Percentiles rank a stretch among this genome's conserved stretches.
Conservation (phyloP, 2,797 vertebrate genomes). For the Kryptolebias ocellatus region DNA sequence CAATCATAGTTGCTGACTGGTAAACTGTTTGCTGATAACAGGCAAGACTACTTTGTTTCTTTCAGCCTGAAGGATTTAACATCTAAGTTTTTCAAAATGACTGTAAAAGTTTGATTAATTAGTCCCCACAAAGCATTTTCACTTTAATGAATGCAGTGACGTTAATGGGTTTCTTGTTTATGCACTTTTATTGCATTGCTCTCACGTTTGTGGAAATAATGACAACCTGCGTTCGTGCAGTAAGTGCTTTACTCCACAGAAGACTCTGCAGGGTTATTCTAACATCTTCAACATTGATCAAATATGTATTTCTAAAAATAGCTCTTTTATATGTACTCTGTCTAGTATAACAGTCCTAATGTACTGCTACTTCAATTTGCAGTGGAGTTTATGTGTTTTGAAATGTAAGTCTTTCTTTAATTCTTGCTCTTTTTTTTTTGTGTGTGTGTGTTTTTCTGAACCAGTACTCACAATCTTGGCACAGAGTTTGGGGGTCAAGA, state of each 20-base stretch:
- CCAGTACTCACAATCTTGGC: conserved; percentile 47
- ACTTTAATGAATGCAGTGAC: neutral
- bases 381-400: neutral
- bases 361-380: neutral
- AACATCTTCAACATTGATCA: neutral
- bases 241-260: neutral
- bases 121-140: neutral
- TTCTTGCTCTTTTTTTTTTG: neutral
- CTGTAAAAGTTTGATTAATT: neutral
- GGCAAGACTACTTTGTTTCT: neutral
- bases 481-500: neutral
- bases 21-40: too few relatives aligned
- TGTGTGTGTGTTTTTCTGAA: neutral
- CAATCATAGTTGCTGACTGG: too few relatives aligned
- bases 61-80: neutral
- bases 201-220: too few relatives aligned
- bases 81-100: neutral
- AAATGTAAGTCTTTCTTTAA: neutral
- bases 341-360: neutral
- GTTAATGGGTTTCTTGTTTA: neutral
- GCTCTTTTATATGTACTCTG: too few relatives aligned
- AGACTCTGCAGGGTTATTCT: neutral
- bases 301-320: neutral
- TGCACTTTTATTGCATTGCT: neutral
- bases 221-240: neutral